Base-by-base conservation (phyloP, 2,888 invertebrate genomes). In the Drosophila ustulata region DNA sequence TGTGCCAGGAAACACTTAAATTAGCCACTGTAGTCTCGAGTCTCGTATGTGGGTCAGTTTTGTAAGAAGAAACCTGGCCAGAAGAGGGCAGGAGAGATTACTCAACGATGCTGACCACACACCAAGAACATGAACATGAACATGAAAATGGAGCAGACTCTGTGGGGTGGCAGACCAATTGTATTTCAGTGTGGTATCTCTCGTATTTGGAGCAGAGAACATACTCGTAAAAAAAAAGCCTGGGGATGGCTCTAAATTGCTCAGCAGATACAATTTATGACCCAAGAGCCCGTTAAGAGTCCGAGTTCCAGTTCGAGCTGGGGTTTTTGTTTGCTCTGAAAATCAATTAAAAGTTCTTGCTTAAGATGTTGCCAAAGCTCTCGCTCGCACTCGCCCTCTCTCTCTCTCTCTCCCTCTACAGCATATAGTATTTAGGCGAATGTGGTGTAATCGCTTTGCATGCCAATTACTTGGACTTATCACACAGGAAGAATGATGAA, bases 1-100 rank as follows among this genome's bases (percentile, higher is more conserved):
- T 87, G 73, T 84, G 82, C 75, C 83, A 88, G 88, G 83, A 83
- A 83, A 83, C 83, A 84, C 83, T 84, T 88, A 88, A 84, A 84
- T 84, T 84, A 84, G 89, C 83, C 87, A 78, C 82, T 71, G 34
- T 13, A 37, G 9, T 28, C 49, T 23, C 32, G 41, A 6, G 30
- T n/a, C n/a, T 41, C 39, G 26, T 74, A 88, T 89, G 82, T 89
- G 88, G 88, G 90, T 87, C 83, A 85, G 75, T 77, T 73, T 63
- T 59, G 68, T 57, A 72, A 75, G 75, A 70, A 75, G 87, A 83
- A 88, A 84, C 87, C 83, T 83, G 83, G 71, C 75, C 66, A 18
- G 18, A 1, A 1, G 62, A 34, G 52, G 83, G 70, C 67, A 84
- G 55, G 53, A 78, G 78, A 80, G 83, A 83, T 88, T 85, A 85